Percentiles rank a stretch among this genome's conserved stretches.
These are phyloP conservation scores for Aphis craccivora DNA, from an alignment of 1,140 invertebrate species.

Conservation along the genomic window DNA sequence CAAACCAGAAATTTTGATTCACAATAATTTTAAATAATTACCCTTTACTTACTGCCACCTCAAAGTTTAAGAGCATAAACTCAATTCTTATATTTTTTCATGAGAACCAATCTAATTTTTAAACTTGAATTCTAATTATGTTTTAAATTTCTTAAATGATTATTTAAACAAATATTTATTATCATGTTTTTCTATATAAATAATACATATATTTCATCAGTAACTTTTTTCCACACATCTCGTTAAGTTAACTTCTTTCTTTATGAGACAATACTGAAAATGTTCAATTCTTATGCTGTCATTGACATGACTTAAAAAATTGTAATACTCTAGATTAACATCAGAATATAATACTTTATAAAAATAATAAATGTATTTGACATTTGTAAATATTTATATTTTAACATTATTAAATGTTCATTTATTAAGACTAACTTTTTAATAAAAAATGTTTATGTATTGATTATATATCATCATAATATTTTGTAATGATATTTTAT, in stretches of 20 bases:
- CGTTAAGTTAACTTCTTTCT: not conserved
- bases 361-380: too few relatives aligned
- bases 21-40: not conserved
- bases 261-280: not conserved
- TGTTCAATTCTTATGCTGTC: not conserved
- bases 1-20: not conserved
- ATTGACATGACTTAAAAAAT: not conserved
- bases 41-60: not conserved
- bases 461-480: too few relatives aligned
- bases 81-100: not conserved
- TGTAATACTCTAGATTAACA: not conserved
- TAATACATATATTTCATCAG: not conserved
- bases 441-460: too few relatives aligned
- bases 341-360: too few relatives aligned
- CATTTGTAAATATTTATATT: too few relatives aligned
- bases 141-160: not conserved
- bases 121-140: not conserved
- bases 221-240: not conserved
- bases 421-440: too few relatives aligned
- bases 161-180: not conserved
- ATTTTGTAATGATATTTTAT: too few relatives aligned
- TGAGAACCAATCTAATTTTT: not conserved
- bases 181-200: not conserved
- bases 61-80: accelerated
- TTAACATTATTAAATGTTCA: too few relatives aligned